Evolutionary conservation across 2,888 invertebrate species (phyloP), one percentile per base, ranked within the genome.

Genomic region (Tetropium fuscum): DNA sequence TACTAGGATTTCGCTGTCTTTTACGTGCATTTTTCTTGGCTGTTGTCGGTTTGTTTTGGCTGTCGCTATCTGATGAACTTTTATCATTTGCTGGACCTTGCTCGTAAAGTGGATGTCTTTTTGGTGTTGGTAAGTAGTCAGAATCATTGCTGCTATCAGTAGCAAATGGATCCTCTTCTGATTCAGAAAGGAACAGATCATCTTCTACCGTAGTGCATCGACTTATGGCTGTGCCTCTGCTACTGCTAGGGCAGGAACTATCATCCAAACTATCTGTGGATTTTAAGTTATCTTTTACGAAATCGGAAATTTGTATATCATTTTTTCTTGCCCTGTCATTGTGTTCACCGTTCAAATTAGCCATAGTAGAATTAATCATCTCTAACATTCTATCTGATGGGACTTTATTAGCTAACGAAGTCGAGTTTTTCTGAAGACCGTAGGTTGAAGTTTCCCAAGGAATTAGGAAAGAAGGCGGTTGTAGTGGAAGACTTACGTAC

Each of bases 131-230:
- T 2, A n/a, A 10, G 44, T 22, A 44, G 25, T 44, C 22, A 20
- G 44, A 44, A 44, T 44, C 22, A 19, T 44, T 44, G 20, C 22
- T 22, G 22, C 11, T 25, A 41, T 41, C 19, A 18, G 16, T 15
- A 44, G 44, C 20, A 44, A 44, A 20, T 6, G 3, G n/a, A 8
- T 20, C 22, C 2, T 44, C 44, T 44, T 44, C 44, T 10, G 44
- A 44, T 11, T 32, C 30, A 32, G 47, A 47, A 47, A 47, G 47
- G 2, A 20, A 19, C 47, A 47, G 34, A 47, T 47, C 47, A 13
- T 47, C 11, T 11, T 15, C 16, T 15, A 15, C n/a, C n/a, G n/a
- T 13, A 19, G 30, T 13, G 30, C 13, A 7, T 1, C 45, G 45
- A 45, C 30, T 45, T 25, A n/a, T 45, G 15, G 30, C 15, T 25